Evolutionary conservation across 1,140 invertebrate species (phyloP), one percentile per base, ranked within the genome.

Genomic region (Brachionus rotundiformis): DNA sequence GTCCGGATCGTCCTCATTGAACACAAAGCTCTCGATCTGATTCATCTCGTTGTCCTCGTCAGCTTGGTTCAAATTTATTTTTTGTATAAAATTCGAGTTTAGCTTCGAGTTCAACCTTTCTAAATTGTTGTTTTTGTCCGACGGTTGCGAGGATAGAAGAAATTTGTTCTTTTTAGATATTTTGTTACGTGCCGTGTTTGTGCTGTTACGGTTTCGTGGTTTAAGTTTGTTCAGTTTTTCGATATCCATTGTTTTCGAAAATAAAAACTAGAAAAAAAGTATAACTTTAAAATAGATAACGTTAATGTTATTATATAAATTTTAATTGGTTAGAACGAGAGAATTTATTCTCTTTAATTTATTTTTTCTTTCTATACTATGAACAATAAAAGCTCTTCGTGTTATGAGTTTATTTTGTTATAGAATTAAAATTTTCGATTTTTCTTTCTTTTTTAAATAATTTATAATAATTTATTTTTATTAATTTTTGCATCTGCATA

Each of bases 251-350:
- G 13, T 68, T 68, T 68, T 16, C 23, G 16, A 33, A 33, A 63
- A 63, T 29, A 33, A 63, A 13, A 63, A 33, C 25, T 29, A 63
- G 23, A 63, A 13, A 63, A 63, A 63, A 63, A 63, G 29, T 29
- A 29, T 63, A 63, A 33, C 61, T 29, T 63, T 29, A 63, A 63
- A 63, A 68, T 39, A 68, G 63, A 68, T 68, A 68, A 68, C 63
- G 63, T 68, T 68, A 68, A 68, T 68, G 33, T 68, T 63, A 68
- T 68, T 68, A 68, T 68, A 68, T 68, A 68, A 68, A 68, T 36
- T 68, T 68, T 68, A 68, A 68, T 68, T 68, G 63, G 63, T 36
- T 68, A 68, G 31, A 68, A 68, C 63, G 31, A 68, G 29, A 33
- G 63, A 68, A 68, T 68, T 68, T 68, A 63, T 63, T 63, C 29